Conservation (phyloP, 2,797 vertebrate genomes). For the Enteromius afrohamiltoni region DNA sequence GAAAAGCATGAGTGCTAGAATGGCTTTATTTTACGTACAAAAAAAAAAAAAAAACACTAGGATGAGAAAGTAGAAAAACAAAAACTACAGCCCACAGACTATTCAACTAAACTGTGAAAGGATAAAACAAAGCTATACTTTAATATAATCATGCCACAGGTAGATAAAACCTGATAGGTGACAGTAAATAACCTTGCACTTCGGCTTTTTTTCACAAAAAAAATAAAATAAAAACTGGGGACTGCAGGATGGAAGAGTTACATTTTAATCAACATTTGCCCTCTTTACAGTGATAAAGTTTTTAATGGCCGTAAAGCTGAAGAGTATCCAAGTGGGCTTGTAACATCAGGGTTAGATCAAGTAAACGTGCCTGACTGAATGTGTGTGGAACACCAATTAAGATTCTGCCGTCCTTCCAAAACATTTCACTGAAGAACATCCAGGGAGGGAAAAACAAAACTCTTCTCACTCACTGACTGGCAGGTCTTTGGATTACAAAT, state of each 20-base stretch:
- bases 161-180: background rate
- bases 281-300: background rate
- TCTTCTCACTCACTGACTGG: background rate
- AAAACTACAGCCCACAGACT: conserved; percentile 20
- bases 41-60: background rate
- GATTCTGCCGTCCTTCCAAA: background rate
- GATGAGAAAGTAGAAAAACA: too few relatives aligned
- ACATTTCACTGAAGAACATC: background rate
- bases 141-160: background rate
- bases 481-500: conserved; percentile 3
- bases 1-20: background rate
- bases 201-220: background rate
- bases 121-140: background rate
- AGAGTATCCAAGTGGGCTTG: background rate
- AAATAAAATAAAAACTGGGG: background rate
- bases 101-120: conserved; percentile 19
- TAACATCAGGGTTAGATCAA: background rate
- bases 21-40: background rate
- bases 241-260: background rate
- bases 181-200: background rate
- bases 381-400: background rate
- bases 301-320: background rate
- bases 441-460: background rate
- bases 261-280: background rate
- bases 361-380: background rate